Evolutionary conservation across 2,797 vertebrate species (phyloP).

Genomic region (Malurus splendens): DNA sequence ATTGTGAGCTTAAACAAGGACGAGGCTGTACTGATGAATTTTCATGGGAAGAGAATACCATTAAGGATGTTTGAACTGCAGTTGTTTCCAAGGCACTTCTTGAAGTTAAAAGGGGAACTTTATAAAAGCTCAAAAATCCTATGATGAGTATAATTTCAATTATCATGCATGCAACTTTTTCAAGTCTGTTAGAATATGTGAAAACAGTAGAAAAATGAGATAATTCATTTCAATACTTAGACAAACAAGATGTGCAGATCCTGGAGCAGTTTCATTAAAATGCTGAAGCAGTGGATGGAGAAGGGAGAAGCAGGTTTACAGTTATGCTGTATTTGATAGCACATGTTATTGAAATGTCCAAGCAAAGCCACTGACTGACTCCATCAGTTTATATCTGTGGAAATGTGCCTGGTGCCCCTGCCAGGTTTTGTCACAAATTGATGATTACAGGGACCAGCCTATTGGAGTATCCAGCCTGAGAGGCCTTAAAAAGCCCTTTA

Average conservation of each 20-base stretch:
- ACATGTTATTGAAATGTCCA: background rate
- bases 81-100: background rate
- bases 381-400: background rate
- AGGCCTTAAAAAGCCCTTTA: background rate
- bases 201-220: background rate
- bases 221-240: background rate
- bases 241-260: background rate
- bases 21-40: background rate
- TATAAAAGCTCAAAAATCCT: background rate
- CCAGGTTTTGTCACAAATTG: background rate
- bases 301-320: background rate
- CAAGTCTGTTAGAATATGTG: background rate
- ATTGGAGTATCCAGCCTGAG: background rate
- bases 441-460: background rate
- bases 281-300: background rate
- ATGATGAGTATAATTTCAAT: background rate
- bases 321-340: background rate
- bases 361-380: background rate
- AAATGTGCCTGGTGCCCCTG: background rate
- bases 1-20: background rate
- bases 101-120: background rate
- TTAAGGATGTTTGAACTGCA: background rate
- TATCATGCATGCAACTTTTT: accelerated
- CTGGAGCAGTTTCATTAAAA: background rate
- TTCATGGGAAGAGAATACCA: accelerated